Conservation (phyloP, 53 echinoderm and acorn worm genomes). For the Henricia sp. region DNA sequence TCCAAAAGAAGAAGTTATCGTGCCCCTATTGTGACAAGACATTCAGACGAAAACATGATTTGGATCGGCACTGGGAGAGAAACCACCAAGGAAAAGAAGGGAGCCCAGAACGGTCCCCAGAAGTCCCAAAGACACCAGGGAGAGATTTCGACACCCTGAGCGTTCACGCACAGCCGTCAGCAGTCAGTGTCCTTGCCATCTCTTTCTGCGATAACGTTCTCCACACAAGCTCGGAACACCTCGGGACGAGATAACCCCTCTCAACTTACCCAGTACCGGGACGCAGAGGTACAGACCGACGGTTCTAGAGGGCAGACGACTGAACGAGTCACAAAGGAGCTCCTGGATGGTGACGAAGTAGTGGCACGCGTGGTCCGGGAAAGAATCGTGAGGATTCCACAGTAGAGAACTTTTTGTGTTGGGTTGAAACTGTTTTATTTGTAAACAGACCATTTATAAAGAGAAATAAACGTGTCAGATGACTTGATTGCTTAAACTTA, state of each 20-base stretch:
- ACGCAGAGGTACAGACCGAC: neutral
- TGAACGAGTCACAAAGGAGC: constrained; percentile 25
- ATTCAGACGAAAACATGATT: constrained; percentile 10
- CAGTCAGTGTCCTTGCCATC: neutral
- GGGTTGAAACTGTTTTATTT: neutral
- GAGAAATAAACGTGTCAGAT: too few species aligned
- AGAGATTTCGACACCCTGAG: constrained; percentile 16
- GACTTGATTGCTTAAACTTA: too few species aligned
- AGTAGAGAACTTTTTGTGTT: neutral
- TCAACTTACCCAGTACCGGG: neutral
- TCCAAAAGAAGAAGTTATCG: neutral
- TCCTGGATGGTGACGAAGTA: constrained; percentile 23
- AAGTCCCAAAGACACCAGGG: constrained; percentile 24
- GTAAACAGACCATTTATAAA: neutral
- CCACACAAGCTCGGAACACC: neutral
- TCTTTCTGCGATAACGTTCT: neutral
- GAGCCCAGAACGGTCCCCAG: neutral
- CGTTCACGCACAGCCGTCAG: constrained; percentile 10
- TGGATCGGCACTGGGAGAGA: constrained; percentile 13
- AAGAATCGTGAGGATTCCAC: neutral
- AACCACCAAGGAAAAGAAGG: neutral
- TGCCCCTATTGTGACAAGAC: constrained; percentile 30
- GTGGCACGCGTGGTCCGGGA: constrained; percentile 24
- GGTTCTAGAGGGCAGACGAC: neutral
- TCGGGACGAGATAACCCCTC: neutral